Evolutionary conservation across 2,797 vertebrate species (phyloP), one percentile per base, ranked within the genome.

Genomic region (Leucoraja ocellata): DNA sequence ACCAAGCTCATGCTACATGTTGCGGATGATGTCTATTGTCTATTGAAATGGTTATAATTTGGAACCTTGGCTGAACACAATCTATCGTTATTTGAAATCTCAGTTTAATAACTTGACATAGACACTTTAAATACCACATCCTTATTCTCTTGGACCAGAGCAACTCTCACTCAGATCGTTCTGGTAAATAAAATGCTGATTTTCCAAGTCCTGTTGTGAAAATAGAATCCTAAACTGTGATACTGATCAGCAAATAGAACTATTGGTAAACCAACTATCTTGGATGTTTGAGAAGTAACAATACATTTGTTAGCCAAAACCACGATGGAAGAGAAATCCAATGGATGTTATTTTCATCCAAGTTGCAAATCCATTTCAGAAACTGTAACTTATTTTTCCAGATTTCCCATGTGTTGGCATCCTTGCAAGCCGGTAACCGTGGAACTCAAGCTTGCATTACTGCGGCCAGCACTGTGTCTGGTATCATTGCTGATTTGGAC

Each of bases 371-470:
- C 21, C 18, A 25, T 74, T 74, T 63, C 76, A 14, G 46, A 39
- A 36, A 81, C 14, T 68, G 36, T 61, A 21, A 65, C 21, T 68
- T 84, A 58, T 93, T 61, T 93, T 78, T 93, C 0, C 95, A 99
- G 99, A 98, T 99, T 21, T 99, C 98, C 84, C 98, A 99, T 0
- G 99, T 99, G 93, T 94, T 99, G 94, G 99, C 99, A 5, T 98
- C 99, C 0, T 97, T 99, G 23, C 98, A 99, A 95, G 99, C 99
- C 0, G 99, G 98, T 94, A 99, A 99, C 94, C 98, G 99, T 0
- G 98, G 99, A 93, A 99, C 99, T 1, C 99, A 99, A 96, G 99
- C 99, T 93, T 99, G 99, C 94, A 99, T 99, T 96, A 99, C 99
- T 0, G 99, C 98, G 0, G 98, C 98, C 96, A 99, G 99, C 0